Evolutionary conservation across 2,113 vertebrate genomes (phyloP).

Genomic region (Oplegnathus fasciatus): DNA sequence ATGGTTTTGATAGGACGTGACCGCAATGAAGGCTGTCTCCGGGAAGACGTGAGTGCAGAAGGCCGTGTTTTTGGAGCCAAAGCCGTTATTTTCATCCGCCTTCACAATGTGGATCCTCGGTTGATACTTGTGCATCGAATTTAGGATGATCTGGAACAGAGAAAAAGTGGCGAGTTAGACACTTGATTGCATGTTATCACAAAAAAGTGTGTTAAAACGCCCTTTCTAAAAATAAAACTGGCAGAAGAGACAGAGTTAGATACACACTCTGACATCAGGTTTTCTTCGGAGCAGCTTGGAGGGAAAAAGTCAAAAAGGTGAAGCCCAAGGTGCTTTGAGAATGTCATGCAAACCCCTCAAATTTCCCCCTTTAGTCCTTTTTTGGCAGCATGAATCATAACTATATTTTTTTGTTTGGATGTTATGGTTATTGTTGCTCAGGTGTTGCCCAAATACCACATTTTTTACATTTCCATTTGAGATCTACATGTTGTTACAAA

Average conservation of each 20-base stretch:
- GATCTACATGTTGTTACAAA: no score
- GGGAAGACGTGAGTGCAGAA: constrained; percentile 98
- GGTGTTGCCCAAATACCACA: not conserved
- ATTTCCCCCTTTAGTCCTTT: not conserved
- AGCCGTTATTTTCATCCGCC: constrained; percentile 98
- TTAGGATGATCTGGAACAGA: constrained; percentile 92
- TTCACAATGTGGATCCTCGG: constrained; percentile 98
- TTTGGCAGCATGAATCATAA: not conserved
- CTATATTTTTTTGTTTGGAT: not conserved
- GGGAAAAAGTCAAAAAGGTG: not conserved
- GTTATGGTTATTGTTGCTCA: not conserved
- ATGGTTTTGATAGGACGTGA: constrained; percentile 98
- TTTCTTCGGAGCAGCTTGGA: not conserved
- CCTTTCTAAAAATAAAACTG: not conserved
- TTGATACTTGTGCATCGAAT: constrained; percentile 99
- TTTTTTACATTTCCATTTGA: not conserved
- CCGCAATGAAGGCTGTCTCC: constrained; percentile 96
- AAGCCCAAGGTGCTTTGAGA: not conserved
- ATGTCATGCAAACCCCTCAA: not conserved
- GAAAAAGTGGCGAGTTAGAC: not conserved
- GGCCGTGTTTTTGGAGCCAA: constrained; percentile 98
- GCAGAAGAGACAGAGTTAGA: not conserved
- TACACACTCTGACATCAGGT: not conserved
- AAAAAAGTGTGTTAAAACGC: not conserved
- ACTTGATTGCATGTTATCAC: not conserved